Percentiles rank a stretch among this genome's conserved stretches.
phyloP scores from a whole-genome alignment of 2,797 vertebrate species.

The Melanotaenia trifasciata region DNA sequence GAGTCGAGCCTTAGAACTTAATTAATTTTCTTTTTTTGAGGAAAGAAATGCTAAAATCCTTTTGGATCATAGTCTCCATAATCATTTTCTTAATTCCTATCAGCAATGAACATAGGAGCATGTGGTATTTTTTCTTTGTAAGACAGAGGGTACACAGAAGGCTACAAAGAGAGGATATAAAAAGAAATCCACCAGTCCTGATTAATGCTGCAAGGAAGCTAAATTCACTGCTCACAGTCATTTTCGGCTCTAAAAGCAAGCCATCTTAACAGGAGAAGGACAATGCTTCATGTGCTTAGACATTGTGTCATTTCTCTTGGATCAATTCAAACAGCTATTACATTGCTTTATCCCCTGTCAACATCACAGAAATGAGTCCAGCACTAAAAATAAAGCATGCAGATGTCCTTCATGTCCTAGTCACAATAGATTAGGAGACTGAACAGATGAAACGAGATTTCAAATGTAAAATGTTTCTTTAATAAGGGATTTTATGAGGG shows the following conservation, averaged over 20 bases:
- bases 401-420: slow-evolving; percentile 26
- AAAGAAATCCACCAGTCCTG: slow-evolving; percentile 57
- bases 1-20: no score
- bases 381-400: slow-evolving; percentile 12
- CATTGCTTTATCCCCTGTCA: slow-evolving; percentile 57
- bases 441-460: slow-evolving; percentile 19
- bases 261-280: slow-evolving; percentile 59
- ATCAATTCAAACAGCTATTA: slow-evolving; percentile 62
- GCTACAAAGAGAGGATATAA: slow-evolving; percentile 34
- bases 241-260: slow-evolving; percentile 62
- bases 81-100: background rate
- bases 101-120: slow-evolving; percentile 14
- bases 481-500: slow-evolving; percentile 11
- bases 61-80: slow-evolving; percentile 22
- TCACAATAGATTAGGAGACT: slow-evolving; percentile 8
- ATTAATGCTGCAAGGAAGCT: slow-evolving; percentile 65
- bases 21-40: no score
- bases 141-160: slow-evolving; percentile 25
- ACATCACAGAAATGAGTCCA: slow-evolving; percentile 34
- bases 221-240: slow-evolving; percentile 66
- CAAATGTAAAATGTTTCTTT: slow-evolving; percentile 8
- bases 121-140: slow-evolving; percentile 20
- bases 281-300: slow-evolving; percentile 58
- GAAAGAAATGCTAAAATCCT: slow-evolving; percentile 28
- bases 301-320: slow-evolving; percentile 50